Conservation (phyloP, 2,888 invertebrate genomes). For the Drepanosiphum platanoidis region DNA sequence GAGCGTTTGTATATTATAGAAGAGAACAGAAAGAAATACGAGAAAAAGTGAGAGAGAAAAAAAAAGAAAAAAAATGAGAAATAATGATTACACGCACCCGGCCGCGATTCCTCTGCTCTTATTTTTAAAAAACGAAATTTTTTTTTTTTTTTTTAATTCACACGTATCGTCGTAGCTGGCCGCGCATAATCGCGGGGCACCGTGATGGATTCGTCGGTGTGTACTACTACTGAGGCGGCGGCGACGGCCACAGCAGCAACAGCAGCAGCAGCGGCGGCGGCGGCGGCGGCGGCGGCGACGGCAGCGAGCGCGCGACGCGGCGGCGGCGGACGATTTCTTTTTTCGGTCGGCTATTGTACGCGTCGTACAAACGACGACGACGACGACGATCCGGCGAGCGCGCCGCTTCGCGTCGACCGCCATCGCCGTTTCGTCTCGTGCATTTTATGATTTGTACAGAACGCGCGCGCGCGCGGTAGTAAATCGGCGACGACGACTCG, state of each 20-base stretch:
- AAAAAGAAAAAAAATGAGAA: slow-evolving; percentile 2
- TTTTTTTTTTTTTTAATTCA: no score
- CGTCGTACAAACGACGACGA: background rate
- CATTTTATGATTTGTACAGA: background rate
- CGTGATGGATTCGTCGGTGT: slow-evolving; percentile 49
- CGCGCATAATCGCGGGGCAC: slow-evolving; percentile 49
- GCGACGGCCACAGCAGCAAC: background rate
- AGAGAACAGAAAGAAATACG: no score
- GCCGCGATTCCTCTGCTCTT: slow-evolving; percentile 35
- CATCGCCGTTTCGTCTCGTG: slow-evolving; percentile 25
- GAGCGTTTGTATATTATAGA: background rate
- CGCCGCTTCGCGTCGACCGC: slow-evolving; percentile 14
- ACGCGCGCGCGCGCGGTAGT: no score
- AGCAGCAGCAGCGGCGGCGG: background rate
- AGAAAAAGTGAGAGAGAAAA: background rate
- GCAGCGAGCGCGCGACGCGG: background rate
- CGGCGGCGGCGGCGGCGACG: slow-evolving; percentile 18
- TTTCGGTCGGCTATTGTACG: slow-evolving; percentile 50
- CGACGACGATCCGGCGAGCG: slow-evolving; percentile 18
- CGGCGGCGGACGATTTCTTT: slow-evolving; percentile 49
- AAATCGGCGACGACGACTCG: no score
- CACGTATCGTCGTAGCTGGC: slow-evolving; percentile 51
- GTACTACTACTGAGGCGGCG: slow-evolving; percentile 30
- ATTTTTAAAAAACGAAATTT: no score
- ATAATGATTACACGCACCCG: slow-evolving; percentile 44